phyloP scores from a whole-genome alignment of 2,113 vertebrate genomes.

The Silurus meridionalis region DNA sequence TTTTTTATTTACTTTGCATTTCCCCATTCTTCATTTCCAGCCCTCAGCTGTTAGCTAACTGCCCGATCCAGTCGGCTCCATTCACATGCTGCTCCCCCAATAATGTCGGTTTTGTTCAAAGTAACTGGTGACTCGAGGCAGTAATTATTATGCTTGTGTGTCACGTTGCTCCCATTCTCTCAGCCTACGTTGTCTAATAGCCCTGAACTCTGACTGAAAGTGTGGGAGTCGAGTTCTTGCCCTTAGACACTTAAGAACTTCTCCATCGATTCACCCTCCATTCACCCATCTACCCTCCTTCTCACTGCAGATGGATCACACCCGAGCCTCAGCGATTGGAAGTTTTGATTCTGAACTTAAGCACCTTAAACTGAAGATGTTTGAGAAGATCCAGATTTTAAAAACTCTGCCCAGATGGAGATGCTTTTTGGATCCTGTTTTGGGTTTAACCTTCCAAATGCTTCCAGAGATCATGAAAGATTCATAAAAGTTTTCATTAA shows the following conservation, averaged over 20 bases:
- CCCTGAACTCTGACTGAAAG: conserved; percentile 22
- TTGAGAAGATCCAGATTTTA: background rate
- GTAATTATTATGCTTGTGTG: conserved; percentile 14
- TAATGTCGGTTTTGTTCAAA: conserved; percentile 46
- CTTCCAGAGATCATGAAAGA: background rate
- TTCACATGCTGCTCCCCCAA: background rate
- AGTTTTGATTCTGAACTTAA: background rate
- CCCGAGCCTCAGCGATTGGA: background rate
- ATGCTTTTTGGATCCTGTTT: background rate
- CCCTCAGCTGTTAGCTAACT: background rate
- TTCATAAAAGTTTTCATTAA: background rate
- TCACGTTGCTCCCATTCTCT: conserved; percentile 31
- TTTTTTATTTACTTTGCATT: background rate
- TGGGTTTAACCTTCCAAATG: background rate
- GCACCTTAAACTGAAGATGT: conserved; percentile 7
- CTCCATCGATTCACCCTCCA: conserved; percentile 10
- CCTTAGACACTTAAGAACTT: conserved; percentile 51
- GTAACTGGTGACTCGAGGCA: conserved; percentile 18
- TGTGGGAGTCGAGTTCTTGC: conserved; percentile 40
- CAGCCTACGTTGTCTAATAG: conserved; percentile 24
- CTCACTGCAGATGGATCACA: background rate
- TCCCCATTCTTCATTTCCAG: background rate
- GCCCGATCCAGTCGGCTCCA: background rate
- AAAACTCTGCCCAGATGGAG: background rate
- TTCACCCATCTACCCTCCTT: conserved; percentile 8